Percentiles rank a stretch among this genome's conserved stretches.
Conservation (phyloP, 2,797 vertebrate genomes). For the Dendrocincla tyrannina region DNA sequence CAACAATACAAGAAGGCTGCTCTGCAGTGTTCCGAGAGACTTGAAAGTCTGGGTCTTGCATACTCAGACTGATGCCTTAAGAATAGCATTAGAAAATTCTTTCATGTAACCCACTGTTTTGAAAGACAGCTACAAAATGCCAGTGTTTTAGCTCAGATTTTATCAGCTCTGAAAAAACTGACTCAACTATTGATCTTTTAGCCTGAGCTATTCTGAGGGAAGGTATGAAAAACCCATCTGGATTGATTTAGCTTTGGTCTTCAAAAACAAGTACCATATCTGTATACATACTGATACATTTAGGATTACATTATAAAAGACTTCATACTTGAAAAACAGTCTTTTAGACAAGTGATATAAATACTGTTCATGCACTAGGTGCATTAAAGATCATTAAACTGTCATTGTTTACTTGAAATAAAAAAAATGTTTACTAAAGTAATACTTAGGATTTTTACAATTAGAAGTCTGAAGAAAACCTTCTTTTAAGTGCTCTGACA, state of each 20-base stretch:
- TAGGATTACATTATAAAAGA: background rate
- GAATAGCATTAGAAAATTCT: constrained; percentile 2
- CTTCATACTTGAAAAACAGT: background rate
- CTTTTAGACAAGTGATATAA: background rate
- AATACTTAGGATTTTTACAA: background rate
- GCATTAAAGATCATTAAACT: background rate
- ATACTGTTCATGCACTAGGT: background rate
- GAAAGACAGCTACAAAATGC: constrained; percentile 7
- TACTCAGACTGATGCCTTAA: background rate
- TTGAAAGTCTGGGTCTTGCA: background rate
- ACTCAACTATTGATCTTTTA: constrained; percentile 41
- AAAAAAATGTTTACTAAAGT: background rate
- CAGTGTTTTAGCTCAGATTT: constrained; percentile 31
- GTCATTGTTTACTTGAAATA: background rate
- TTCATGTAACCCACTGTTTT: constrained; percentile 22
- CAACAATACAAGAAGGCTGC: background rate
- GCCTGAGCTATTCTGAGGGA: background rate
- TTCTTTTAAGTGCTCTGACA: background rate
- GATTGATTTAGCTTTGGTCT: constrained; percentile 37
- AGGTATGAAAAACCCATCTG: constrained; percentile 29
- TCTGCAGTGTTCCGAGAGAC: background rate
- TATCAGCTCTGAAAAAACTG: constrained; percentile 54
- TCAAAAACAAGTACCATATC: constrained; percentile 8
- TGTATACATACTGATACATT: constrained; percentile 7
- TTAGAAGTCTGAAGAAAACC: background rate